Evolutionary conservation across 2,888 invertebrate genomes (phyloP).

Genomic region (Melieria omissa): DNA sequence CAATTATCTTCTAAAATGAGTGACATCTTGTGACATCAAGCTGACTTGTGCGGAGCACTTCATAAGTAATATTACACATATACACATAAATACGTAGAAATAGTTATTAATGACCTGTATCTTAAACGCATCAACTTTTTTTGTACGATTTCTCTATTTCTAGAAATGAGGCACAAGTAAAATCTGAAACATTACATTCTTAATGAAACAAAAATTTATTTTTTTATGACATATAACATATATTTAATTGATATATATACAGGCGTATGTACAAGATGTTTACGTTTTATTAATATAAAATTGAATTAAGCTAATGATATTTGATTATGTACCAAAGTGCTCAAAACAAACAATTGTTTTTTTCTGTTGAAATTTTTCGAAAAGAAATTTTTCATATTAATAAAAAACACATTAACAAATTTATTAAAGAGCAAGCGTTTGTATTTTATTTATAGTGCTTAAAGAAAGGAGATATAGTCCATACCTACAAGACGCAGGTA

Average conservation of each 20-base stretch:
- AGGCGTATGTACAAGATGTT: slow-evolving; percentile 40
- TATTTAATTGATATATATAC: slow-evolving; percentile 37
- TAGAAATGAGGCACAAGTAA: neutral
- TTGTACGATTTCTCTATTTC: slow-evolving; percentile 12
- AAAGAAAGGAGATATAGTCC: too few relatives aligned
- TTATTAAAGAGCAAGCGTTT: too few relatives aligned
- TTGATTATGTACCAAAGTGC: slow-evolving; percentile 55
- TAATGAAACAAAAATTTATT: neutral
- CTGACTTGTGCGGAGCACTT: slow-evolving; percentile 9
- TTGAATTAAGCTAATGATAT: slow-evolving; percentile 42
- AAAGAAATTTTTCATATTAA: neutral
- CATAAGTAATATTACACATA: slow-evolving; percentile 8
- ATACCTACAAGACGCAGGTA: too few relatives aligned
- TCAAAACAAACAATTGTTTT: slow-evolving; percentile 44
- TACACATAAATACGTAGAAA: slow-evolving; percentile 37
- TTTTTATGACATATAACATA: slow-evolving; percentile 10
- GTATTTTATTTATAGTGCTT: too few relatives aligned
- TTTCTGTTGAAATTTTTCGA: neutral
- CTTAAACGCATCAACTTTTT: neutral
- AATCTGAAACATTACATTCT: slow-evolving; percentile 17
- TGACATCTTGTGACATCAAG: neutral
- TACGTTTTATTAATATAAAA: slow-evolving; percentile 41
- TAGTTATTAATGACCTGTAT: slow-evolving; percentile 26
- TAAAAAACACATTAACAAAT: neutral
- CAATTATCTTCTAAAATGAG: too few relatives aligned